These are phyloP conservation scores for Myathropa florea DNA, from an alignment of 2,888 invertebrate genomes.

Conservation along the genomic window DNA sequence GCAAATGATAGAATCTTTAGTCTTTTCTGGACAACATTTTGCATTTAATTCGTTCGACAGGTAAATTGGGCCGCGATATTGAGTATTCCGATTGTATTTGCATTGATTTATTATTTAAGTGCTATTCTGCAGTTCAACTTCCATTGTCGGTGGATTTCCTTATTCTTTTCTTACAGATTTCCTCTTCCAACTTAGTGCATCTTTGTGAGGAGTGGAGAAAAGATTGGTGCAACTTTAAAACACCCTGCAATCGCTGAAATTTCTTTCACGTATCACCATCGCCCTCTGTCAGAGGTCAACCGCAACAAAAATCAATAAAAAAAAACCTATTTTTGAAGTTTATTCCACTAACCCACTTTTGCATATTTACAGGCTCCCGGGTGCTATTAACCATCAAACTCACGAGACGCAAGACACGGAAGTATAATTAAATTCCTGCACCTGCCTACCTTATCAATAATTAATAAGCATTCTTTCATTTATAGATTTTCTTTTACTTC, in stretches of 20 bases:
- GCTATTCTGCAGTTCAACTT: too few relatives aligned
- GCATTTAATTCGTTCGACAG: too few relatives aligned
- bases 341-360: constrained; percentile 60
- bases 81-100: too few relatives aligned
- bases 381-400: constrained; percentile 1
- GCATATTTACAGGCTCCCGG: constrained; percentile 54
- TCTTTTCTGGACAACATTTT: too few relatives aligned
- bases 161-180: too few relatives aligned
- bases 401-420: not conserved
- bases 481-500: not conserved
- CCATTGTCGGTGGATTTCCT: too few relatives aligned
- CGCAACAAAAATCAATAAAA: constrained; percentile 56
- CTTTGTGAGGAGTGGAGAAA: too few relatives aligned
- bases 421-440: constrained; percentile 36
- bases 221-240: too few relatives aligned
- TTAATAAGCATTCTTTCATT: not conserved
- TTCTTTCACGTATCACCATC: not conserved
- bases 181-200: too few relatives aligned
- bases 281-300: constrained; percentile 46
- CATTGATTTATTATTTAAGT: too few relatives aligned
- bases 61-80: too few relatives aligned
- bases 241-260: constrained; percentile 23
- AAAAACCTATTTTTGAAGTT: constrained; percentile 57
- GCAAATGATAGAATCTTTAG: not conserved
- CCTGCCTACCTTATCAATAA: not conserved